These are phyloP conservation scores for Hermetia illucens DNA, from an alignment of 1,140 invertebrate species.

Conservation along the genomic window DNA sequence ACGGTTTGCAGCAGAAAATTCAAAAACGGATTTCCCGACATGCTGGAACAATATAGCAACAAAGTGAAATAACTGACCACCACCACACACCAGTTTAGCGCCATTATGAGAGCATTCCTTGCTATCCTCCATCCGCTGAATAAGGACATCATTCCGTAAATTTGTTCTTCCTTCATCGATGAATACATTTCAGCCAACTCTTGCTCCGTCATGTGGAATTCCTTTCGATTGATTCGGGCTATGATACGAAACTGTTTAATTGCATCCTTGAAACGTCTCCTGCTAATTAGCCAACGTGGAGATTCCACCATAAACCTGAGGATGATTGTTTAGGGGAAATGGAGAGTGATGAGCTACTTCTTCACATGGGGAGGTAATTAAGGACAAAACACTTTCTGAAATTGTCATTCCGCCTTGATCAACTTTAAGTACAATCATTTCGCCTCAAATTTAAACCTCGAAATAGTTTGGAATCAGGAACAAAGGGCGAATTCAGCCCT, in stretches of 20 bases:
- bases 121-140: conserved; percentile 40
- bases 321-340: no score
- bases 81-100: conserved; percentile 36
- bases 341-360: no score
- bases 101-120: conserved; percentile 39
- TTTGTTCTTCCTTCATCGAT: conserved; percentile 18
- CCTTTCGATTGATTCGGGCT: conserved; percentile 44
- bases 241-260: conserved; percentile 41
- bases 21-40: conserved; percentile 50
- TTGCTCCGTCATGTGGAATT: conserved; percentile 31
- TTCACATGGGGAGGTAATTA: no score
- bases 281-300: conserved; percentile 48
- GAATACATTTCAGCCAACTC: conserved; percentile 18
- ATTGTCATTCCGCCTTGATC: no score
- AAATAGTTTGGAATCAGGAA: no score
- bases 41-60: conserved; percentile 42
- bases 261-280: conserved; percentile 39
- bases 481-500: no score
- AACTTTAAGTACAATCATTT: no score
- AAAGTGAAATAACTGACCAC: conserved; percentile 44
- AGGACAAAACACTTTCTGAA: no score
- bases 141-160: conserved; percentile 37
- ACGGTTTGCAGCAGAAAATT: conserved; percentile 48
- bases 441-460: no score
- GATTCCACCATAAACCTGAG: conserved; percentile 42